Evolutionary conservation across 92 coral and sea anemone species (phyloP), one percentile per base, ranked within the genome.

Genomic region (Phenganax marumi): DNA sequence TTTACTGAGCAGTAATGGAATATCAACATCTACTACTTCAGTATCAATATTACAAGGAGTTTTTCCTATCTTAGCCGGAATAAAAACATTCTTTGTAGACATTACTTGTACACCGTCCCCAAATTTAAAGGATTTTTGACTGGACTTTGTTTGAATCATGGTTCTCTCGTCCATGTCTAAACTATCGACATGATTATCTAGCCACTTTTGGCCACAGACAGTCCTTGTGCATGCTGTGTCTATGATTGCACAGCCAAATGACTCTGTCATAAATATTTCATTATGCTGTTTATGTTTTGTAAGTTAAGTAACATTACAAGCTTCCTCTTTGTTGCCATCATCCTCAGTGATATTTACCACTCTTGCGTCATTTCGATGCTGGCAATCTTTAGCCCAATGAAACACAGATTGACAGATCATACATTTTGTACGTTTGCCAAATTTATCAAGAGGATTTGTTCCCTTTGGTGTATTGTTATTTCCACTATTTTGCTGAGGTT

Each of bases 261-360:
- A 68, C 52, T 68, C 74, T 8, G 74, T 50, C 16, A 68, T 68
- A 47, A 68, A 47, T 33, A 68, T 68, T n/a, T 68, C 74, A 68
- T 50, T 68, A 23, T 68, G 50, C 12, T n/a, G n/a, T n/a, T n/a
- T n/a, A n/a, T n/a, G n/a, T n/a, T n/a, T n/a, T n/a, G 74, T 68
- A 6, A 33, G 39, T 14, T 23, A 68, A 7, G 52, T 68, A 19
- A 68, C 39, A 47, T 68, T 68, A 3, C 7, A 47, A 4, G 50
- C 24, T 39, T 33, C 74, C 17, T 23, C 52, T 3, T 24, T 24
- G 7, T 68, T 50, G 17, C 24, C 74, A 12, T 4, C 16, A 7
- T 68, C 74, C 52, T 68, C 74, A 1, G 74, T 39, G 16, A 68
- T 13, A 16, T 68, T 10, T 6, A 68, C 74, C 10, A 10, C 17